Evolutionary conservation across 1,140 invertebrate genomes (phyloP).

Genomic region (Phocides pigmalion): DNA sequence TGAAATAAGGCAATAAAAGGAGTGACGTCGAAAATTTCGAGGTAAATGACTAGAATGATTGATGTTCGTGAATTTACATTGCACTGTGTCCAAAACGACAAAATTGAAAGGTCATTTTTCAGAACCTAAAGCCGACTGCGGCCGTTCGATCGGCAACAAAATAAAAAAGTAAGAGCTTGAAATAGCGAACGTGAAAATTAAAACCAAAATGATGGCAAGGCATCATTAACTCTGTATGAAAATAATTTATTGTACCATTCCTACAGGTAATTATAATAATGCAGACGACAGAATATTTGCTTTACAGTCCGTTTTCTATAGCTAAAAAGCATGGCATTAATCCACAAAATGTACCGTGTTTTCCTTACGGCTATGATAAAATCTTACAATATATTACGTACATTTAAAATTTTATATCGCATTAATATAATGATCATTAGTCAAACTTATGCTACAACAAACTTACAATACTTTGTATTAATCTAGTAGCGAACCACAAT

Average conservation of each 20-base stretch:
- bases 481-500: conserved; percentile 75
- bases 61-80: conserved; percentile 73
- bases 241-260: not conserved
- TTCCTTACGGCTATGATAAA: not conserved
- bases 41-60: conserved; percentile 78
- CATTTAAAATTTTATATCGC: not conserved
- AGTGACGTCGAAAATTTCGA: conserved; percentile 72
- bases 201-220: conserved; percentile 6
- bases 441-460: conserved; percentile 51
- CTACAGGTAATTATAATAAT: not conserved
- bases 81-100: conserved; percentile 62
- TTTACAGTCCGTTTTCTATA: no score
- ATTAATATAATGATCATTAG: conserved; percentile 44
- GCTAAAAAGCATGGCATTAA: no score
- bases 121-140: conserved; percentile 35
- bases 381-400: conserved; percentile 1
- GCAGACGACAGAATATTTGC: no score
- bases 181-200: conserved; percentile 30
- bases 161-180: conserved; percentile 33
- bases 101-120: conserved; percentile 58
- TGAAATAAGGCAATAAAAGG: conserved; percentile 69
- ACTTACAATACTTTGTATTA: conserved; percentile 69
- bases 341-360: no score
- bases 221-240: not conserved
- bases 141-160: conserved; percentile 37